A percentile compares a stretch with the other conserved stretches of the same genome.
These are phyloP conservation scores for Aporophyla nigra DNA, from an alignment of 2,888 invertebrate species.

Conservation along the genomic window DNA sequence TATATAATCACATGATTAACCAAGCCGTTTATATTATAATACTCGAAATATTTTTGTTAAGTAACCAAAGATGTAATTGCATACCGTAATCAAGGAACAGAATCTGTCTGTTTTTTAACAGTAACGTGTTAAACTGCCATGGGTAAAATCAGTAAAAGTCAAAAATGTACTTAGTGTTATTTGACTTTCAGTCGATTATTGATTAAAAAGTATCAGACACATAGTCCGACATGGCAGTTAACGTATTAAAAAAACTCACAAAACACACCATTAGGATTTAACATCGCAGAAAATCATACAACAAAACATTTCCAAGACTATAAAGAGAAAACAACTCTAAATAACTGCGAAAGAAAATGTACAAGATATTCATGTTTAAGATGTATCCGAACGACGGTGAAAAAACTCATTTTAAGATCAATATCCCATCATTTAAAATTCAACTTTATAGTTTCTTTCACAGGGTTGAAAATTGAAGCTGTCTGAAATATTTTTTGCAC, in stretches of 20 bases:
- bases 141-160: too few species aligned
- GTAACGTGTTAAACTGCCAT: too few species aligned
- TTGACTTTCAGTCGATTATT: too few species aligned
- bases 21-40: not conserved
- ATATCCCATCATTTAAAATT: slow-evolving; percentile 16
- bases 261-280: slow-evolving; percentile 18
- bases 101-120: not conserved
- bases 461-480: slow-evolving; percentile 30
- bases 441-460: slow-evolving; percentile 3
- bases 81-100: not conserved
- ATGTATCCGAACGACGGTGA: slow-evolving; percentile 64
- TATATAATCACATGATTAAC: not conserved
- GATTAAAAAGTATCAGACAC: too few species aligned
- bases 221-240: too few species aligned
- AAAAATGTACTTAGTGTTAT: too few species aligned
- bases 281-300: slow-evolving; percentile 21
- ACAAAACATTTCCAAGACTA: slow-evolving; percentile 34
- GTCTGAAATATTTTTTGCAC: slow-evolving; percentile 33
- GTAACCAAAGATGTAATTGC: not conserved
- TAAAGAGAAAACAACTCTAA: slow-evolving; percentile 47
- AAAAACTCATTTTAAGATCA: slow-evolving; percentile 46
- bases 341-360: slow-evolving; percentile 63
- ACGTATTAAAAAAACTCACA: too few species aligned
- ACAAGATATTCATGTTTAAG: slow-evolving; percentile 70
- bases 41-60: not conserved